phyloP scores from a whole-genome alignment of 2,113 vertebrate species.

The Corapipo altera region DNA sequence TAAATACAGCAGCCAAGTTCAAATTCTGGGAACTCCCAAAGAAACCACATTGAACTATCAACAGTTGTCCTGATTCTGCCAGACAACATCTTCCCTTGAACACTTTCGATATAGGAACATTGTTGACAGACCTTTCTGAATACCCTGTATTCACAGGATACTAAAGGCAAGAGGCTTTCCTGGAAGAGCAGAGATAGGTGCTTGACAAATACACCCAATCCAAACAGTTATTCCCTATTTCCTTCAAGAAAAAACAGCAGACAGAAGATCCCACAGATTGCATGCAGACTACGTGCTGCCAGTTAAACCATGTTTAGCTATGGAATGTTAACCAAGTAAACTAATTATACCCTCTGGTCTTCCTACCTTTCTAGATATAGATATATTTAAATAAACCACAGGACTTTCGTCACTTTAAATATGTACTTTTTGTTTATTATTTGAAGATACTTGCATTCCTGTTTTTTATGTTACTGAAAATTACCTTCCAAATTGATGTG shows the following conservation, averaged over 20 bases:
- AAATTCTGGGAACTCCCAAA: background rate
- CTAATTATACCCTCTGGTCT: background rate
- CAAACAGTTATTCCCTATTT: background rate
- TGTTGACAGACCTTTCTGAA: background rate
- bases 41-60: background rate
- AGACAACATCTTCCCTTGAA: background rate
- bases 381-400: background rate
- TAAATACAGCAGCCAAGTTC: background rate
- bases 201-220: background rate
- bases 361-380: background rate
- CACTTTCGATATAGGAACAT: background rate
- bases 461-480: background rate
- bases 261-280: background rate
- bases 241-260: background rate
- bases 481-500: background rate
- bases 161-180: background rate
- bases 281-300: background rate
- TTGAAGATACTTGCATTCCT: background rate
- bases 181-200: background rate
- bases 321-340: background rate
- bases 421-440: background rate
- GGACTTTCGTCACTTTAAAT: background rate
- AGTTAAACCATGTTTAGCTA: background rate
- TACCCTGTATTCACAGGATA: background rate
- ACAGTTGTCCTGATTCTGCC: background rate